A percentile compares a stretch with the other conserved stretches of the same genome.
Conservation (phyloP, 2,797 vertebrate genomes). For the Sebastes oblongus region DNA sequence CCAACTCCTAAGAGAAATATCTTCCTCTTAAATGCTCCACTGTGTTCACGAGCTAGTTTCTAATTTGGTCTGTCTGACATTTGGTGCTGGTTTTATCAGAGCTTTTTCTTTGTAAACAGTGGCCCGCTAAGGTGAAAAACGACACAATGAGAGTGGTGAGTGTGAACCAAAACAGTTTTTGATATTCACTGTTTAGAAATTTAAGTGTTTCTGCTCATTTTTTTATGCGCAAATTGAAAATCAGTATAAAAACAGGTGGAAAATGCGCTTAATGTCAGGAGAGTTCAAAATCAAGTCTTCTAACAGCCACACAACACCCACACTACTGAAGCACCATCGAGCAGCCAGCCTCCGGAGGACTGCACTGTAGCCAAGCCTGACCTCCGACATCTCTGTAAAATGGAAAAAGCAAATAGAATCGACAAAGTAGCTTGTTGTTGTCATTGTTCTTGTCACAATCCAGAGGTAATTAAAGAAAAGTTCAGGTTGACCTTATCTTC, state of each 20-base stretch:
- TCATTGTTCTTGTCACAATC: background rate
- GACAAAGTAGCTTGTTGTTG: background rate
- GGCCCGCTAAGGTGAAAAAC: background rate
- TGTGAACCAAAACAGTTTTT: background rate
- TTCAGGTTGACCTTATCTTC: constrained; percentile 11
- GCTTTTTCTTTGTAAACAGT: background rate
- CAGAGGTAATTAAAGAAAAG: background rate
- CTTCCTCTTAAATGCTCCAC: background rate
- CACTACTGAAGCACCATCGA: background rate
- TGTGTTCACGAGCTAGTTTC: no score
- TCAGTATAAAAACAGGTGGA: background rate
- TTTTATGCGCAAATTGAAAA: background rate
- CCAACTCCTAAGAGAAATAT: background rate
- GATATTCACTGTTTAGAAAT: background rate
- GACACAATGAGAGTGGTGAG: background rate
- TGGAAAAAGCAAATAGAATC: background rate
- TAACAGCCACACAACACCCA: background rate
- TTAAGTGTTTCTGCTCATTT: background rate
- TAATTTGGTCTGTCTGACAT: background rate
- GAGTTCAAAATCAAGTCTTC: background rate
- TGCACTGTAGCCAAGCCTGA: background rate
- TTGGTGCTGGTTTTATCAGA: background rate
- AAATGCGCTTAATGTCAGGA: background rate
- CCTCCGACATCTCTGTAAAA: background rate
- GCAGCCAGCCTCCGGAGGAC: background rate